Percentiles rank a stretch among this genome's conserved stretches.
phyloP scores from a whole-genome alignment of 2,888 invertebrate genomes.

The Dryococelus australis region DNA sequence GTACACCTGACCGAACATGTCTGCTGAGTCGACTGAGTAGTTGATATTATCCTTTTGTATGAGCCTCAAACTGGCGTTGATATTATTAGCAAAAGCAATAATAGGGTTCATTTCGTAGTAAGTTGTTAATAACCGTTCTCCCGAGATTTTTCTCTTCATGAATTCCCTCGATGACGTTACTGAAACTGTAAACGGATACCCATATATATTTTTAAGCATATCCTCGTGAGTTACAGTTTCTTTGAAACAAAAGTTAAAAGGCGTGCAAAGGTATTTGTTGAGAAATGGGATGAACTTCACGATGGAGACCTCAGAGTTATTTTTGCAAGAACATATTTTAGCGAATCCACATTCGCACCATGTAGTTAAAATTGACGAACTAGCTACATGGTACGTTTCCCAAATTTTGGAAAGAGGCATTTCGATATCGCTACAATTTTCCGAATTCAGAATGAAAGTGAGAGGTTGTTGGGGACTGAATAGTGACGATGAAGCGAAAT shows the following conservation, averaged over 20 bases:
- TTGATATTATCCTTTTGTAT: neutral
- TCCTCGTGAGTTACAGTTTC: neutral
- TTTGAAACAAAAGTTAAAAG: neutral
- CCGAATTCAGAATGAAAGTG: neutral
- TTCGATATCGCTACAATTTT: neutral
- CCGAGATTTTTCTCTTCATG: neutral
- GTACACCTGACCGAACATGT: neutral
- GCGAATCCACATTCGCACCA: neutral
- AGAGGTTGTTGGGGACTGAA: neutral
- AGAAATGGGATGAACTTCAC: conserved; percentile 4
- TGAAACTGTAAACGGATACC: neutral
- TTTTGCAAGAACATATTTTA: neutral
- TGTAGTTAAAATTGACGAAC: neutral
- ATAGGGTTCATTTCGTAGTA: conserved; percentile 21
- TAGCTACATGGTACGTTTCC: neutral
- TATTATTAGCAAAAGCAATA: neutral
- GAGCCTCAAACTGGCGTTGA: neutral
- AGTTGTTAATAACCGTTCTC: neutral
- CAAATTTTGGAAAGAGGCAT: neutral
- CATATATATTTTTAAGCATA: neutral
- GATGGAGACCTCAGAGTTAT: neutral
- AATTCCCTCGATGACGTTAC: neutral
- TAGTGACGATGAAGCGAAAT: neutral
- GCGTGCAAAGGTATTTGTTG: neutral
- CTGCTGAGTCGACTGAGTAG: neutral